Evolutionary conservation across 2,888 invertebrate genomes (phyloP).

Genomic region (Brenthis ino): DNA sequence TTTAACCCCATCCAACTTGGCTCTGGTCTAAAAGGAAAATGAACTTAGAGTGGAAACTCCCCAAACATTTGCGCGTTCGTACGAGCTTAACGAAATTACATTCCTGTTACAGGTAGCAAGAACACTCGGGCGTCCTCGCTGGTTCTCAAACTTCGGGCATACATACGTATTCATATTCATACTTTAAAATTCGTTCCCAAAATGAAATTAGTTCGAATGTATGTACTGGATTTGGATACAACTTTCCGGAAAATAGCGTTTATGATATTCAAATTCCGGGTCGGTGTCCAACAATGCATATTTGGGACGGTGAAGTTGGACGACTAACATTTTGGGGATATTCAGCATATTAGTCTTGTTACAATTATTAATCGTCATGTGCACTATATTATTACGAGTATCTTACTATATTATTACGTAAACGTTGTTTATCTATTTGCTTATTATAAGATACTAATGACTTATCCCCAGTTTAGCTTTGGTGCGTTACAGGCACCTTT

Average conservation of each 20-base stretch:
- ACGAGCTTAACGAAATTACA: constrained; percentile 43
- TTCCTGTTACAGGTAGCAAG: constrained; percentile 34
- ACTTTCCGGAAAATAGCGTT: constrained; percentile 25
- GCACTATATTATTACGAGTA: neutral
- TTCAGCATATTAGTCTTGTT: constrained; percentile 15
- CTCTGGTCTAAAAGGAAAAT: constrained; percentile 38
- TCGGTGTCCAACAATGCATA: constrained; percentile 29
- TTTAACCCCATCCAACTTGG: constrained; percentile 32
- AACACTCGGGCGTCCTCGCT: constrained; percentile 21
- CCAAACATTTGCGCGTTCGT: constrained; percentile 41
- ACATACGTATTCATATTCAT: constrained; percentile 14
- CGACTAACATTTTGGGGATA: constrained; percentile 21
- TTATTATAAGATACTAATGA: too few relatives aligned
- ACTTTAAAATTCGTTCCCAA: constrained; percentile 26
- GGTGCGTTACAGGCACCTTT: too few relatives aligned
- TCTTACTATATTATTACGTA: too few relatives aligned
- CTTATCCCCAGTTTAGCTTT: too few relatives aligned
- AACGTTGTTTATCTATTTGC: too few relatives aligned
- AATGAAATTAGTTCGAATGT: constrained; percentile 30
- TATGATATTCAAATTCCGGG: constrained; percentile 31
- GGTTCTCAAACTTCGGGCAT: constrained; percentile 28
- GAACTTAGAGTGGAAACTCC: constrained; percentile 37
- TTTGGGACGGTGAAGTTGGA: constrained; percentile 21
- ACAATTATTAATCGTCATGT: constrained; percentile 11
- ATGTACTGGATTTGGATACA: constrained; percentile 17